Percentiles rank a stretch among this genome's conserved stretches.
Evolutionary conservation across 2,888 invertebrate species (phyloP).

Genomic region (Hirtodrosophila duncani): DNA sequence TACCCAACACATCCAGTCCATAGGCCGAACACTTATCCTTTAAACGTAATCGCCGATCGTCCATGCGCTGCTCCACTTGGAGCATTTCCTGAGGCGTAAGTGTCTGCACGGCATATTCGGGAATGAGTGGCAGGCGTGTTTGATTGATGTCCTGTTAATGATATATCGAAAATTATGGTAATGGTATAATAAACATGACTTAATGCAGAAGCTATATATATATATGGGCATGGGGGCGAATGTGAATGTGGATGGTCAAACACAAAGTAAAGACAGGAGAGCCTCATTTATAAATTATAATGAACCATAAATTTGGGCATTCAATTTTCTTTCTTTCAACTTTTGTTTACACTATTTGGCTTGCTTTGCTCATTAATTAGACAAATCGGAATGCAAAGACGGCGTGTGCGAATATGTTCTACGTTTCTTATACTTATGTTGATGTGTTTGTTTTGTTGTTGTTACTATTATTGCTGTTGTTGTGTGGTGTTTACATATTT

Average conservation of each 20-base stretch:
- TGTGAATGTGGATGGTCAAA: slow-evolving; percentile 10
- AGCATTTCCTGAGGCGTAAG: slow-evolving; percentile 77
- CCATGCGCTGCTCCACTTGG: slow-evolving; percentile 78
- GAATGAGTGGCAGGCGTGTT: slow-evolving; percentile 76
- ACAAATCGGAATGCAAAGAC: too few species aligned
- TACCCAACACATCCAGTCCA: slow-evolving; percentile 76
- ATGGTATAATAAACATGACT: not conserved
- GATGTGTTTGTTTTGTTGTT: slow-evolving; percentile 6
- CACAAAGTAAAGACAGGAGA: slow-evolving; percentile 18
- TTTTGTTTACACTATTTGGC: slow-evolving; percentile 27
- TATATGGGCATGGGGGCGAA: not conserved
- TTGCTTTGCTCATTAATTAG: slow-evolving; percentile 36
- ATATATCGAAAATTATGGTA: slow-evolving; percentile 11
- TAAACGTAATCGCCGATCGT: slow-evolving; percentile 75
- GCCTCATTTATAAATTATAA: slow-evolving; percentile 20
- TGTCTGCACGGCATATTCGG: slow-evolving; percentile 76
- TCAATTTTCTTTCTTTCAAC: slow-evolving; percentile 15
- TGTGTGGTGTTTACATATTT: slow-evolving; percentile 68
- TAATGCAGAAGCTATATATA: not conserved
- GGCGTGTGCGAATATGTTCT: slow-evolving; percentile 4
- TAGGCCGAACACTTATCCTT: slow-evolving; percentile 76
- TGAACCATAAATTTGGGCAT: slow-evolving; percentile 39
- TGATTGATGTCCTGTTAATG: slow-evolving; percentile 76
- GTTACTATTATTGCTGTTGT: not conserved
- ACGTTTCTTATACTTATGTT: slow-evolving; percentile 19